Evolutionary conservation across 2,797 vertebrate genomes (phyloP), one percentile per base, ranked within the genome.

Genomic region (Pipistrellus kuhlii): DNA sequence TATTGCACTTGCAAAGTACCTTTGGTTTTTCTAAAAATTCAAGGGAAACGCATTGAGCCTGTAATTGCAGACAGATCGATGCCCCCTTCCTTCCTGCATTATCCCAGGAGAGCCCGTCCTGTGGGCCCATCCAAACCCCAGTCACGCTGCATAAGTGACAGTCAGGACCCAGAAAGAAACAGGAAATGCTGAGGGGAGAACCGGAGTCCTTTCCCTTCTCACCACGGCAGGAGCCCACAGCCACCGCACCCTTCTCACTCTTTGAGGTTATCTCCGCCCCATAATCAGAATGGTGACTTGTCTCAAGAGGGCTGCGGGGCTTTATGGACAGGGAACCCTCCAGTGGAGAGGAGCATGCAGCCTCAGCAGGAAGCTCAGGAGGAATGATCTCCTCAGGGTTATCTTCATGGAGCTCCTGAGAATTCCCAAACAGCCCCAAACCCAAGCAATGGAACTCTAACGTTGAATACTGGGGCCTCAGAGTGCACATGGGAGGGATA

Each of bases 21-120:
- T 96, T 90, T 89, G 96, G 90, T 97, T 97, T 97, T 94, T 95
- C 95, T 92, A 93, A 97, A 96, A 96, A 96, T 96, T 96, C 96
- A 94, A 93, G 96, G 80, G 95, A 96, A 97, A 97, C 88, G 92
- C 92, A 96, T 85, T 92, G 96, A 95, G 92, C 85, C 96, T 78
- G 84, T 95, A 96, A 96, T 96, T 94, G 91, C 72, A 84, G 92
- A 83, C 57, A 96, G 95, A 96, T 96, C 80, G 25, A 97, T 97
- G 92, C 44, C 66, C 30, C 62, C 8, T 92, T 93, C 94, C 91
- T 96, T 96, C 93, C 85, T 93, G 88, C 96, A 96, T 93, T 86
- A 95, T 73, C 90, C 91, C 92, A 59, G 90, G 80, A 90, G 82
- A 84, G 76, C 90, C 93, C 72, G 94, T 95, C 85, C 94, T 94